Base-by-base conservation (phyloP, 2,113 vertebrate species). In the Muntiacus muntjak region DNA sequence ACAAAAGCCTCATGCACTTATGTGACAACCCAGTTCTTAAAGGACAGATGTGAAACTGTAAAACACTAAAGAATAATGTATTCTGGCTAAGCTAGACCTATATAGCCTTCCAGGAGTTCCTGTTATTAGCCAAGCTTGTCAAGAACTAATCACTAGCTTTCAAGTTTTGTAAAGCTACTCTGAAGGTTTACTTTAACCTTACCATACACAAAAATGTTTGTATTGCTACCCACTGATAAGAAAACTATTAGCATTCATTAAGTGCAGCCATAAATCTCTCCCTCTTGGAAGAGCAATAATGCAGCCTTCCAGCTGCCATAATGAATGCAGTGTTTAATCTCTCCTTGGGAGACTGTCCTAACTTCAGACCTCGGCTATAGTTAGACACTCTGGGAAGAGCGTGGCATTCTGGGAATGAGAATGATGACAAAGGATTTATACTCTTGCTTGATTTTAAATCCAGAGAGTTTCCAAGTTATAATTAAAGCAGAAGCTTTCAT, bases 181-280 rank as follows among this genome's bases (percentile, higher is more conserved):
- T 52, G 85, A 97, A 98, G 97, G 95, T 97, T 98, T 97, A 94
- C 96, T 98, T 98, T 97, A 97, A 98, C 98, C 94, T 97, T 83
- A 97, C 97, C 78, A 89, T 96, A 94, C 90, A 98, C 96, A 97
- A 95, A 97, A 97, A 93, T 98, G 97, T 98, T 98, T 98, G 97
- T 97, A 94, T 97, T 97, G 98, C 97, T 98, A 95, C 97, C 58
- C 92, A 94, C 97, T 88, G 97, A 98, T 98, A 98, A 98, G 98
- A 78, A 98, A 95, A 97, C 96, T 91, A 98, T 98, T 98, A 98
- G 92, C 97, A 98, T 98, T 98, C 98, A 98, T 98, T 98, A 98
- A 97, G 95, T 95, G 87, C n/a, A 71, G 83, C 92, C 97, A 97
- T 98, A 98, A 98, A 98, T 98, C 97, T 98, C 96, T 93, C 91